phyloP scores from a whole-genome alignment of 2,888 invertebrate genomes.

The Neuroscelio doddi region DNA sequence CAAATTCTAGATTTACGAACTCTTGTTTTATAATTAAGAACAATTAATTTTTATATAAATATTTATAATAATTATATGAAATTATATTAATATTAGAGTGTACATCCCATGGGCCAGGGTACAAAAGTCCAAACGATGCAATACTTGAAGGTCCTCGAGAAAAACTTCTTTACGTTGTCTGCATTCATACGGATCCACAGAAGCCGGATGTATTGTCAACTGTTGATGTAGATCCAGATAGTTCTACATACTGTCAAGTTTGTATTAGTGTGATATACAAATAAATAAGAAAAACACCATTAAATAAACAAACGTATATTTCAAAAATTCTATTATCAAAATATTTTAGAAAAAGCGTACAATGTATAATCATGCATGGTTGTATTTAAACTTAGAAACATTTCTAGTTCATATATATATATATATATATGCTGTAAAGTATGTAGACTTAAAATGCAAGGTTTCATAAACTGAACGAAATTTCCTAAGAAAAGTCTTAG shows the following conservation, averaged over 20 bases:
- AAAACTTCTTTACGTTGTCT: constrained; percentile 90
- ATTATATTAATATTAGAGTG: constrained; percentile 32
- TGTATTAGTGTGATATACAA: too few species aligned
- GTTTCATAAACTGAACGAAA: too few species aligned
- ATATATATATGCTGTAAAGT: too few species aligned
- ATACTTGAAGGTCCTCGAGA: constrained; percentile 88
- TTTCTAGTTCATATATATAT: too few species aligned
- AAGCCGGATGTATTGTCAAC: constrained; percentile 93
- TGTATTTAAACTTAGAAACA: too few species aligned
- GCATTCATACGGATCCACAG: constrained; percentile 83
- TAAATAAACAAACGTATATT: too few species aligned
- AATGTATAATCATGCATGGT: too few species aligned
- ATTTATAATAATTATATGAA: too few species aligned
- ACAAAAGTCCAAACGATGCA: constrained; percentile 86
- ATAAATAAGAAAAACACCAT: too few species aligned
- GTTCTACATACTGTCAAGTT: constrained; percentile 88
- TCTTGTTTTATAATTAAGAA: background rate
- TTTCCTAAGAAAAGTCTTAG: too few species aligned
- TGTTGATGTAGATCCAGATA: constrained; percentile 91
- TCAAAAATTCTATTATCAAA: background rate
- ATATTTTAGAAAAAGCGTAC: too few species aligned
- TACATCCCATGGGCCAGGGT: constrained; percentile 79
- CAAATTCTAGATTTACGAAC: background rate
- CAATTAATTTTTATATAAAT: background rate
- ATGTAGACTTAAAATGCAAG: too few species aligned